Conservation (phyloP, 2,797 vertebrate species). For the Lacerta agilis region DNA sequence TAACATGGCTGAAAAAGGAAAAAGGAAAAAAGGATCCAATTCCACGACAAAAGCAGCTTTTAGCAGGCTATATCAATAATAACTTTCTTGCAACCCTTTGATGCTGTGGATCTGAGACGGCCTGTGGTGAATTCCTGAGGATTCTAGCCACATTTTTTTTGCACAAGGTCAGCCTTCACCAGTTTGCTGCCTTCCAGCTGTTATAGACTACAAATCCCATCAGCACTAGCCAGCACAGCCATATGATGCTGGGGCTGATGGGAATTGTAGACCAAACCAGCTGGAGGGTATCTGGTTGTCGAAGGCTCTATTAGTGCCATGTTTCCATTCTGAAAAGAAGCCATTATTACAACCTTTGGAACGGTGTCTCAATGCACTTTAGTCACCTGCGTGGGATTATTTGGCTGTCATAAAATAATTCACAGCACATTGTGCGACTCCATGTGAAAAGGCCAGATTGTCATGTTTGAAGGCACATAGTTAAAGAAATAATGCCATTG, state of each 20-base stretch:
- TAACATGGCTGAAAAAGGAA: neutral
- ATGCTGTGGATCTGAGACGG: neutral
- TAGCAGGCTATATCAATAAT: neutral
- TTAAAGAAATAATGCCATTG: slow-evolving; percentile 35
- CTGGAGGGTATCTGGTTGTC: no score
- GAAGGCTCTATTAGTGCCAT: slow-evolving; percentile 4
- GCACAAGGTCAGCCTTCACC: no score
- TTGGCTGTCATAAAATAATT: neutral
- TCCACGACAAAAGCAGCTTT: neutral
- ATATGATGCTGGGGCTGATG: no score
- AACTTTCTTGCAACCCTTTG: fast-evolving
- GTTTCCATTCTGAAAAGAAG: slow-evolving; percentile 46
- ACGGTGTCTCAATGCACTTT: neutral
- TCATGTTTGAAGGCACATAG: slow-evolving; percentile 23
- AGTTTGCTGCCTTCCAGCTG: no score
- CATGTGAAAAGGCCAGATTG: neutral
- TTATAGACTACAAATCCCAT: no score
- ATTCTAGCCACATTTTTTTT: neutral
- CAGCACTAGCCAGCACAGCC: no score
- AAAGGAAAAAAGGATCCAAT: slow-evolving; percentile 25
- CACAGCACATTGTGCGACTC: slow-evolving; percentile 8
- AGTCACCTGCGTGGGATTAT: neutral
- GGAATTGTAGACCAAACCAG: no score
- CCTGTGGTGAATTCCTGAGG: neutral
- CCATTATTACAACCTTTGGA: neutral